A percentile compares a stretch with the other conserved stretches of the same genome.
These are phyloP conservation scores for Schrankia costaestrigalis DNA, from an alignment of 2,888 invertebrate genomes.

Conservation along the genomic window DNA sequence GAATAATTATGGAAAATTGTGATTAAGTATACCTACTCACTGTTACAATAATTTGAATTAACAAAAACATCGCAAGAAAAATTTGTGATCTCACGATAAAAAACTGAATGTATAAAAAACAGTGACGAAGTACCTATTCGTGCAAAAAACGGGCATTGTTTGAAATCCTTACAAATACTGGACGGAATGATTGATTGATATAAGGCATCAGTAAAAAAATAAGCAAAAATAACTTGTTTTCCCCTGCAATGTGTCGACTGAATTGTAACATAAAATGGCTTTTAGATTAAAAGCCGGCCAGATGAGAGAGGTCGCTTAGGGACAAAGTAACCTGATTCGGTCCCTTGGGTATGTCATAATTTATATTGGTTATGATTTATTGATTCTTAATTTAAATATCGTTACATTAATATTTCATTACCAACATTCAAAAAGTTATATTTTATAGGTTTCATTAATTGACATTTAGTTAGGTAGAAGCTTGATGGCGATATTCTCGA, in stretches of 20 bases:
- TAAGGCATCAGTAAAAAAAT: slow-evolving; percentile 24
- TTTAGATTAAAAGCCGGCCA: slow-evolving; percentile 62
- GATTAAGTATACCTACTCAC: no score
- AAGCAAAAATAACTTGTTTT: slow-evolving; percentile 42
- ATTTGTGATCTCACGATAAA: not conserved
- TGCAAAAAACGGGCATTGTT: slow-evolving; percentile 27
- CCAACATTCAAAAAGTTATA: no score
- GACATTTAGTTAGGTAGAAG: no score
- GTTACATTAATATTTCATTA: no score
- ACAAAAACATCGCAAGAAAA: not conserved
- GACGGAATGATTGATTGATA: slow-evolving; percentile 48
- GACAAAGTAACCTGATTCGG: slow-evolving; percentile 19
- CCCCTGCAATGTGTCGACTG: slow-evolving; percentile 41
- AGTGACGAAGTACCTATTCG: slow-evolving; percentile 8
- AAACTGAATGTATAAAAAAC: not conserved
- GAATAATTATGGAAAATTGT: no score
- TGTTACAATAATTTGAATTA: no score
- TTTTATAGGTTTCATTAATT: no score
- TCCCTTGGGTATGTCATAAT: slow-evolving; percentile 19
- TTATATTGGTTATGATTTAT: slow-evolving; percentile 18
- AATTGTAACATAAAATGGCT: slow-evolving; percentile 68
- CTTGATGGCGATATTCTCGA: no score
- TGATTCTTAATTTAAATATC: slow-evolving; percentile 19
- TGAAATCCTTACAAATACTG: slow-evolving; percentile 20
- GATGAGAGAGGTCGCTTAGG: slow-evolving; percentile 38